Evolutionary conservation across 2,888 invertebrate species (phyloP), one percentile per base, ranked within the genome.

Genomic region (Amblyteles armatorius): DNA sequence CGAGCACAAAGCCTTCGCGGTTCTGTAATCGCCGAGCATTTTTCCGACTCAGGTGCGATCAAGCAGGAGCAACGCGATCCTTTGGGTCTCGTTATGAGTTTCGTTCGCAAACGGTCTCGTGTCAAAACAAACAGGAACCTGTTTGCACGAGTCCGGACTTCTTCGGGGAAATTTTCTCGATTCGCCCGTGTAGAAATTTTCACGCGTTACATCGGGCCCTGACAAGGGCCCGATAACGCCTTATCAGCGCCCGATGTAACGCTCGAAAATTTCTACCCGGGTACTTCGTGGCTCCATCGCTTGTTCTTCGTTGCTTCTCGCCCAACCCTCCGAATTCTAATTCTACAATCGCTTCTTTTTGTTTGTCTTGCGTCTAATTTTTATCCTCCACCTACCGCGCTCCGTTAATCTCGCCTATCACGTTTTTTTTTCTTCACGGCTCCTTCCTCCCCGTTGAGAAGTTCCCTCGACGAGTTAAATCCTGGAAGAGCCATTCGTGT

Each of bases 401-500:
- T 71, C 65, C 74, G 65, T 79, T 82, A 72, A 74, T 84, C 74
- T 80, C 80, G 78, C 52, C 63, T 78, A 74, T 63, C 65, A 67
- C 36, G 0, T 63, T 33, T 72, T 19, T 72, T 19, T 5, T 44
- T 63, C 68, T 65, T 40, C 9, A 9, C 5, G 40, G 48, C 48
- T 55, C 63, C 72, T 50, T n/a, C 44, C 48, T 50, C 44, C 68
- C 19, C 55, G 9, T n/a, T 29, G 72, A 68, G 67, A 73, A 72
- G 67, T 55, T 79, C 69, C 73, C 79, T 72, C 76, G 82, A 72
- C 71, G 48, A 79, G 76, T 76, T 55, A 48, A 76, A 79, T 79
- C 52, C 69, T 65, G 57, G 29, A 77, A 79, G 79, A 67, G 50
- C 67, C 33, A 48, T 82, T 85, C 84, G 82, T 85, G 85, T 79